phyloP scores from a whole-genome alignment of 2,888 invertebrate genomes.

The Synanthedon vespiformis region DNA sequence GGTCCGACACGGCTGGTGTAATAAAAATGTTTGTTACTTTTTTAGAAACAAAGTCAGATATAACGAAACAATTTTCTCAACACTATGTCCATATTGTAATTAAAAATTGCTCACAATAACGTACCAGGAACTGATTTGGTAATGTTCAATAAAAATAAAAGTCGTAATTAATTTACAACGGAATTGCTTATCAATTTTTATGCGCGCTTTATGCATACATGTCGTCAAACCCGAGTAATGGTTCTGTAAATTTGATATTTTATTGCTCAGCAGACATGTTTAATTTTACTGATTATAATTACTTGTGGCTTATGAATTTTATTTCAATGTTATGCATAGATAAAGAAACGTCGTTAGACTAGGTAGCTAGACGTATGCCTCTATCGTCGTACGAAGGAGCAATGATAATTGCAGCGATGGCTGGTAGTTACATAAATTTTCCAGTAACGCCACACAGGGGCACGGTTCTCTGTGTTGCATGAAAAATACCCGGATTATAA shows the following conservation, averaged over 20 bases:
- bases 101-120: neutral
- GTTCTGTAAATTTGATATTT: conserved; percentile 42
- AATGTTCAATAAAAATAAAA: conserved; percentile 22
- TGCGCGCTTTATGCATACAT: conserved; percentile 29
- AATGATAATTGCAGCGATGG: conserved; percentile 50
- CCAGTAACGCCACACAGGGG: conserved; percentile 32
- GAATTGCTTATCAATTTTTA: conserved; percentile 33
- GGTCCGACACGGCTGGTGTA: conserved; percentile 29
- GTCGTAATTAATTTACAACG: conserved; percentile 37
- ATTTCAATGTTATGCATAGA: neutral
- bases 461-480: conserved; percentile 30
- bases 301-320: neutral
- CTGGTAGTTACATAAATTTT: conserved; percentile 54
- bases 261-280: conserved; percentile 22
- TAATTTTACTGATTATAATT: neutral
- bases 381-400: neutral
- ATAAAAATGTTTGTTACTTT: conserved; percentile 12
- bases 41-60: neutral
- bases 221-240: conserved; percentile 31
- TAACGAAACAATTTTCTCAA: neutral
- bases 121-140: neutral
- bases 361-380: neutral
- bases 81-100: neutral
- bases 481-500: conserved; percentile 69
- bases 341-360: neutral